Evolutionary conservation across 2,797 vertebrate species (phyloP).

Genomic region (Notolepis coatsorum): DNA sequence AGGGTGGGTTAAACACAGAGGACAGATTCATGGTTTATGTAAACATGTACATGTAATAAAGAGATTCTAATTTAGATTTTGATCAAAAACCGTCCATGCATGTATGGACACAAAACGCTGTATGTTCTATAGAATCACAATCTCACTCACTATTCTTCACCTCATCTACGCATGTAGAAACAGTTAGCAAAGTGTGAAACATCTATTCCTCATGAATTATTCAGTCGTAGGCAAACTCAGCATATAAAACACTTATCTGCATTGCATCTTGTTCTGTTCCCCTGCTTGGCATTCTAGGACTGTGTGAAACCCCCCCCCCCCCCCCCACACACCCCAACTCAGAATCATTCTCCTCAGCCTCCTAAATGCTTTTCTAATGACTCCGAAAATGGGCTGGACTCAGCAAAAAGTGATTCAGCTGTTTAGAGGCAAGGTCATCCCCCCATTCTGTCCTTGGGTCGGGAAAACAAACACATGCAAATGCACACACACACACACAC

Average conservation of each 20-base stretch:
- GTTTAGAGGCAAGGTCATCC: constrained; percentile 44
- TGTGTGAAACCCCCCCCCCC: constrained; percentile 7
- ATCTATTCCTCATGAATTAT: constrained; percentile 25
- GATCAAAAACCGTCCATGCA: no score
- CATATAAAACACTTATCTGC: not conserved
- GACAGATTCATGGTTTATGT: no score
- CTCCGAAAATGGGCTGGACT: constrained; percentile 15
- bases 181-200: constrained; percentile 27
- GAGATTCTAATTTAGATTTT: no score
- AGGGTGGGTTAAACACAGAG: no score
- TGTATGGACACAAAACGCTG: no score
- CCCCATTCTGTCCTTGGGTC: not conserved
- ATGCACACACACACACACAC: constrained; percentile 6
- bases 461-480: not conserved
- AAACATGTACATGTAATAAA: no score
- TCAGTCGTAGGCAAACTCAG: constrained; percentile 23
- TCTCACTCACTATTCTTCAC: no score
- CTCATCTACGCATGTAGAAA: constrained; percentile 22
- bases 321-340: constrained; percentile 10
- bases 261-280: not conserved
- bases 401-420: constrained; percentile 20
- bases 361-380: constrained; percentile 3
- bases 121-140: no score
- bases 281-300: constrained; percentile 10
- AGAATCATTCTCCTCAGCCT: constrained; percentile 19